These are phyloP conservation scores for Camponotus pennsylvanicus DNA, from an alignment of 1,140 invertebrate species.

Conservation along the genomic window DNA sequence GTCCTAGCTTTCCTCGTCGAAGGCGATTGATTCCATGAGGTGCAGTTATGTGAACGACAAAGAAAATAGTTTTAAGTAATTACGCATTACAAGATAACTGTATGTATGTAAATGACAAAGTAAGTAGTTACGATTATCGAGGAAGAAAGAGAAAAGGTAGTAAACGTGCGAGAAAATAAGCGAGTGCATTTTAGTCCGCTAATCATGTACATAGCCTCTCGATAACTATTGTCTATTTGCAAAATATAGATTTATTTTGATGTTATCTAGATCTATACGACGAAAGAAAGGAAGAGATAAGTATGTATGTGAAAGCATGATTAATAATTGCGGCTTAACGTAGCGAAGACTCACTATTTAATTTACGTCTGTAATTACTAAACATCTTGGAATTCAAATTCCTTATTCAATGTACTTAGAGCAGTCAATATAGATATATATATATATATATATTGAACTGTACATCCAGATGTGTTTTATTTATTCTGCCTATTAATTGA, in stretches of 20 bases:
- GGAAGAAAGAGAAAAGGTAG: conserved; percentile 2
- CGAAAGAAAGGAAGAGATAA: conserved; percentile 32
- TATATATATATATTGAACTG: conserved; percentile 84
- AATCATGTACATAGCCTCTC: conserved; percentile 80
- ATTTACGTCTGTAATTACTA: conserved; percentile 84
- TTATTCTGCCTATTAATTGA: conserved; percentile 22
- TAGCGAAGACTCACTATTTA: conserved; percentile 72
- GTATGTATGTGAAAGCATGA: neutral
- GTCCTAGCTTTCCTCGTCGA: neutral
- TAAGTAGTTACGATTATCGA: conserved; percentile 52
- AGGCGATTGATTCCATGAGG: neutral
- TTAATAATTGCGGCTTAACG: conserved; percentile 65
- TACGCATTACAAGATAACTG: conserved; percentile 58
- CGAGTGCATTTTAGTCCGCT: conserved; percentile 73
- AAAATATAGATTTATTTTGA: conserved; percentile 86
- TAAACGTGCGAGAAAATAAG: conserved; percentile 18
- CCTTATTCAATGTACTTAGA: conserved; percentile 85
- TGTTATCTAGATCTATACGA: conserved; percentile 86
- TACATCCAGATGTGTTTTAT: conserved; percentile 63
- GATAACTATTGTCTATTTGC: conserved; percentile 77
- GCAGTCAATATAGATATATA: conserved; percentile 83
- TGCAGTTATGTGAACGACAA: neutral
- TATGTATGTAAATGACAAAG: conserved; percentile 67
- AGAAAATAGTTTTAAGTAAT: conserved; percentile 50
- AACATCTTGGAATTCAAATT: conserved; percentile 83